Evolutionary conservation across 2,888 invertebrate species (phyloP), one percentile per base, ranked within the genome.

Genomic region (Phasia obesa): DNA sequence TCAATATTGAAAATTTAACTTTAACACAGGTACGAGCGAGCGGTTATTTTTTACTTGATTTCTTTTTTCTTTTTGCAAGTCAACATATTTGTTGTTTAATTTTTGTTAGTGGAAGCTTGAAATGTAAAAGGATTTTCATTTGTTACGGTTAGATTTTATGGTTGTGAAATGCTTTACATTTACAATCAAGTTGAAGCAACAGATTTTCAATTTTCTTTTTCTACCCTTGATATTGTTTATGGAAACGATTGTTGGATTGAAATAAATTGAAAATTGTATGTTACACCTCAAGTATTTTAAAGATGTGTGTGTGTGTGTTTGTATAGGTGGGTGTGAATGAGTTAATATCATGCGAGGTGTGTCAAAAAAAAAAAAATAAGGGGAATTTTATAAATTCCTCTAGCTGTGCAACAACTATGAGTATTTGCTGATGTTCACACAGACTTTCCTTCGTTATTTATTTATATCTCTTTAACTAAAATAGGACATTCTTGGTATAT

Each of bases 61-160:
- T 23, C 6, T 0, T 53, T 44, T 55, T 42, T 19, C 25, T 38
- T 42, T 19, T 17, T 38, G 13, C 6, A 13, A 57, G n/a, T 38
- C 42, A 31, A n/a, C 17, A 51, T 25, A 25, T 60, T 25, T 23
- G 25, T 17, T 25, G 1, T 35, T 13, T 6, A 19, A 21, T 25
- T 23, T 13, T 51, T 60, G 71, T 25, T 53, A 13, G 42, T 44
- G 44, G 27, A 7, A 62, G 38, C 21, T n/a, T 27, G 44, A 55
- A 44, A 13, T 74, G 53, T 44, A 21, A 64, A 74, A 55, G 51
- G 42, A 21, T 64, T n/a, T 62, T 74, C 62, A 44, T 44, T 62
- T 47, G 53, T 44, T 53, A 11, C 19, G 42, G 2, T 53, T 38
- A 17, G n/a, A 59, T 62, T 73, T 62, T 64, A 53, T 62, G 62